Base-by-base conservation (phyloP, 1,140 invertebrate species). In the Sinella curviseta region DNA sequence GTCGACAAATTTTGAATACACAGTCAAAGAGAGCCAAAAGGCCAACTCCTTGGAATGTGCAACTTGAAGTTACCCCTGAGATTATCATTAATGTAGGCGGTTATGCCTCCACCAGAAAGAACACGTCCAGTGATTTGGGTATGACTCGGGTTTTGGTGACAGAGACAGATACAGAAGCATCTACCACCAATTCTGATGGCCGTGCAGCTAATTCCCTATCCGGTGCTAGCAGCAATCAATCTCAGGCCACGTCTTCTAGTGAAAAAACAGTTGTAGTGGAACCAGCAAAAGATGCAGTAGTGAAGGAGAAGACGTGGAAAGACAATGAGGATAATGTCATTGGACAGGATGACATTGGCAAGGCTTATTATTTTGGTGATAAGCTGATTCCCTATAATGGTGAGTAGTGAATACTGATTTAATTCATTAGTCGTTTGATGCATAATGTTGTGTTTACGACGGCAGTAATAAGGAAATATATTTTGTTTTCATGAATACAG, bases 301-400 rank as follows among this genome's bases (percentile, higher is more conserved):
- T 74, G 16, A 78, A 78, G 34, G 77, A 77, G 20, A 76, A 30
- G 16, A 26, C 30, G 28, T 82, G 77, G 77, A 79, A 36, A 34
- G 36, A 78, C 26, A 74, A 70, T 16, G 82, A 83, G 57, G 82
- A 80, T 8, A 77, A 48, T 48, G 39, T 48, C 28, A 26, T 83
- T 20, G 77, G 76, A 12, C 30, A 67, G 31, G 76, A 79, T 14
- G 54, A 82, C 20, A 26, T 80, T 1, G 77, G 70, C 4, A 76
- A 76, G 35, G 82, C 26, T 16, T 79, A 78, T 31, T 65, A 54
- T 31, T 83, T 80, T 55, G 82, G 73, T 12, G 82, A 82, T 65
- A 36, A 78, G 60, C 48, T 83, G 8, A 60, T 83, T 39, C 76
- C 82, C 0, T 77, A 48, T 65, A 73, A 76, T 39, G 80, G 80